These are phyloP conservation scores for Edolisoma coerulescens DNA, from an alignment of 2,113 vertebrate genomes.

Conservation along the genomic window DNA sequence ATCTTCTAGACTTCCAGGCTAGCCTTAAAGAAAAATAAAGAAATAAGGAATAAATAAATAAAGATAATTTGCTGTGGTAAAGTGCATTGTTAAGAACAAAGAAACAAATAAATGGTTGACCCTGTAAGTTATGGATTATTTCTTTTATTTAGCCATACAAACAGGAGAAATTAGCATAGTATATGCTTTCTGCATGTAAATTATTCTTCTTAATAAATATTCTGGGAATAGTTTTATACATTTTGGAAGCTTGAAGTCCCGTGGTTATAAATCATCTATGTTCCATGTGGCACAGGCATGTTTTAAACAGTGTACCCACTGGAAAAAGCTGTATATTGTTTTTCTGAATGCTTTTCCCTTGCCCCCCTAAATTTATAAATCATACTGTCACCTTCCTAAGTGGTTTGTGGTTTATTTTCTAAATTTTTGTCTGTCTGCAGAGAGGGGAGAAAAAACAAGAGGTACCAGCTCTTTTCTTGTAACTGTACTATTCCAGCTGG, in stretches of 20 bases:
- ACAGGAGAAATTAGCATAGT: not conserved
- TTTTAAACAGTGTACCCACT: conserved; percentile 13
- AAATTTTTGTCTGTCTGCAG: not conserved
- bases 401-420: conserved; percentile 44
- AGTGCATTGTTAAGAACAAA: not conserved
- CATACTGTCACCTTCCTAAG: conserved; percentile 21
- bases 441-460: not conserved
- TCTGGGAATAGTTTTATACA: conserved; percentile 22
- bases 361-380: conserved; percentile 51
- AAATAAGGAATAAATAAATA: not conserved
- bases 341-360: conserved; percentile 36
- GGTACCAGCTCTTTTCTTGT: not conserved
- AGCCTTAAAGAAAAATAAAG: not conserved
- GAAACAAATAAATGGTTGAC: not conserved
- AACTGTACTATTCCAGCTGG: not conserved
- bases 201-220: conserved; percentile 38
- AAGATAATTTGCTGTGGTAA: not conserved
- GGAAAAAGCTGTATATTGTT: conserved; percentile 47
- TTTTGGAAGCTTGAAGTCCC: conserved; percentile 1
- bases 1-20: not conserved
- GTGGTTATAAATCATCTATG: conserved; percentile 40
- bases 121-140: not conserved
- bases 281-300: not conserved
- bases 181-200: not conserved
- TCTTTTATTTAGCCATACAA: not conserved